A percentile compares a stretch with the other conserved stretches of the same genome.
Evolutionary conservation across 2,113 vertebrate genomes (phyloP).

Genomic region (cattle (Bos taurus)): ARS-UCD2.0 NC_037344.1:3722501-3723000

Average conservation of each 20-base stretch:
- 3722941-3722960: neutral
- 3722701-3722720: neutral
- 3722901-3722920: neutral
- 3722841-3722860: neutral
- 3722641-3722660: neutral
- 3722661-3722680: neutral
- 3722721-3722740: neutral
- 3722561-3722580: neutral
- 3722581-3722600: neutral
- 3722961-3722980: neutral
- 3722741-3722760: neutral
- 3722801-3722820: neutral
- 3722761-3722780: neutral
- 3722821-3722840: neutral
- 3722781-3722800: neutral
- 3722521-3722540: neutral
- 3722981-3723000: neutral
- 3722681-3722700: neutral
- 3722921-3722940: neutral
- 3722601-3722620: neutral
- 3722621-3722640: neutral
- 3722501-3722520: neutral
- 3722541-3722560: neutral
- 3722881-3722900: neutral
- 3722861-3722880: neutral